A percentile compares a stretch with the other conserved stretches of the same genome.
These are phyloP conservation scores for Solea senegalensis DNA, from an alignment of 2,113 vertebrate species.

Conservation along the genomic window DNA sequence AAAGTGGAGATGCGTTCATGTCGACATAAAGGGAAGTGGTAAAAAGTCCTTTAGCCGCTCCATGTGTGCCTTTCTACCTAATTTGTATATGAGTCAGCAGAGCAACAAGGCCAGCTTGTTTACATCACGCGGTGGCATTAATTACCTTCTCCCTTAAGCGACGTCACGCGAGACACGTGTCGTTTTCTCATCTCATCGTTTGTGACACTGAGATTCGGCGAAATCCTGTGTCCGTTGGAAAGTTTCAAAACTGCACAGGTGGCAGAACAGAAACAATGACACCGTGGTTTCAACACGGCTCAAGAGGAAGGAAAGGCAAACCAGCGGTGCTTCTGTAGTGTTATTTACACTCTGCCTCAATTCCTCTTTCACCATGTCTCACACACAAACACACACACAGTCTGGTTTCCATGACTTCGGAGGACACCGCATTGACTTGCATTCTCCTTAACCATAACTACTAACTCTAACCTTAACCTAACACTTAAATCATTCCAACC, in stretches of 20 bases:
- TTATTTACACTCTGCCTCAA: constrained; percentile 39
- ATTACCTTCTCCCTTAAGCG: not conserved
- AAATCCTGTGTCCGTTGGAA: constrained; percentile 38
- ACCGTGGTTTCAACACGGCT: constrained; percentile 21
- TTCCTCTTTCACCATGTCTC: constrained; percentile 56
- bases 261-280: constrained; percentile 43
- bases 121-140: not conserved
- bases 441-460: too few relatives aligned
- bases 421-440: too few relatives aligned
- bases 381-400: not conserved
- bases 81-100: constrained; percentile 6
- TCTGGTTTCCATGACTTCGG: too few relatives aligned
- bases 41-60: not conserved
- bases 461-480: too few relatives aligned
- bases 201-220: constrained; percentile 17
- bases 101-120: not conserved
- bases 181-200: not conserved
- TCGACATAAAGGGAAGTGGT: not conserved
- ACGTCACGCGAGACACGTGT: not conserved
- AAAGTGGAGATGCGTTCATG: not conserved
- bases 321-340: constrained; percentile 21
- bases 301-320: constrained; percentile 48
- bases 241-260: constrained; percentile 57
- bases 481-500: too few relatives aligned
- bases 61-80: not conserved